Evolutionary conservation across 1,140 invertebrate species (phyloP).

Genomic region (Panagrolaimus sp.): DNA sequence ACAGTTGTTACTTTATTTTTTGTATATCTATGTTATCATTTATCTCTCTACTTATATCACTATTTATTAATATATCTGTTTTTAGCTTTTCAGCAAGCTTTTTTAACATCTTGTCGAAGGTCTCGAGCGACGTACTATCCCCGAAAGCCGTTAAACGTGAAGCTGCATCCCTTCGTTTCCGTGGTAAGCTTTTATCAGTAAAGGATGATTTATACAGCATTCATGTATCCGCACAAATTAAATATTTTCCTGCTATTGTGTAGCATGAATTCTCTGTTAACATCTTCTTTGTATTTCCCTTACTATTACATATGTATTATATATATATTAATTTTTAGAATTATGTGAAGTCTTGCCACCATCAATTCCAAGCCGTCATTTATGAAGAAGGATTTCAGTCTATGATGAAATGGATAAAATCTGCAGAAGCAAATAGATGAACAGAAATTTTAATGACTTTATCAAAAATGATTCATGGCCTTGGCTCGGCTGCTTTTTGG

Average conservation of each 20-base stretch:
- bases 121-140: too few species aligned
- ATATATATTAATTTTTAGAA: neutral
- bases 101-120: too few species aligned
- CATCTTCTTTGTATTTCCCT: too few species aligned
- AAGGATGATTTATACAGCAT: too few species aligned
- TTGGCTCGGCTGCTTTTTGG: slow-evolving; percentile 77
- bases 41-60: too few species aligned
- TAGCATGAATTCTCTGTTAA: too few species aligned
- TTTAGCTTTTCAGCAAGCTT: too few species aligned
- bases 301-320: neutral
- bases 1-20: too few species aligned
- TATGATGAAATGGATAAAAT: slow-evolving; percentile 80
- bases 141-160: neutral
- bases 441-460: slow-evolving; percentile 93
- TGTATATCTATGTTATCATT: too few species aligned
- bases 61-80: too few species aligned
- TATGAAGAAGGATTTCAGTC: slow-evolving; percentile 95
- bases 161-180: neutral
- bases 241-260: too few species aligned
- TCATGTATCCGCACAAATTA: too few species aligned
- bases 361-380: slow-evolving; percentile 62
- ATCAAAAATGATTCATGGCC: slow-evolving; percentile 77
- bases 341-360: slow-evolving; percentile 19
- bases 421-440: slow-evolving; percentile 87
- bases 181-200: neutral